A percentile compares a stretch with the other conserved stretches of the same genome.
Evolutionary conservation across 2,113 vertebrate species (phyloP).

Genomic region (Amia ocellicauda): DNA sequence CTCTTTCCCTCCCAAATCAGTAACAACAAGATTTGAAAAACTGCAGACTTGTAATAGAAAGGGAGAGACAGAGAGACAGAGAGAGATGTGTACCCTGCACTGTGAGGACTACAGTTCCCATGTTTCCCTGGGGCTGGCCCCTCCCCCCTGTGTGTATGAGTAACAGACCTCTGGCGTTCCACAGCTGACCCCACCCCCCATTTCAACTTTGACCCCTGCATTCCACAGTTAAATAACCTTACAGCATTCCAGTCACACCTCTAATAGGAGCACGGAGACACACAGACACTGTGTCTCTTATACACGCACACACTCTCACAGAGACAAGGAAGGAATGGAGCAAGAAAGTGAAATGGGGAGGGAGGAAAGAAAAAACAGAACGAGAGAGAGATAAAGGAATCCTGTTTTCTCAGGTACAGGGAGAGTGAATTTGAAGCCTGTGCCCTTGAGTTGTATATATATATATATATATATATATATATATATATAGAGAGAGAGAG

Average conservation of each 20-base stretch:
- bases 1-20: too few relatives aligned
- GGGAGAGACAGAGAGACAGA: background rate
- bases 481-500: too few relatives aligned
- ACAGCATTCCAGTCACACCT: background rate
- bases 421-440: too few relatives aligned
- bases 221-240: slow-evolving; percentile 8
- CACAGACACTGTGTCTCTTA: too few relatives aligned
- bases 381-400: too few relatives aligned
- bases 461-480: too few relatives aligned
- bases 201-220: background rate
- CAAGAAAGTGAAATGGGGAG: background rate
- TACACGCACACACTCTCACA: too few relatives aligned
- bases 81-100: too few relatives aligned
- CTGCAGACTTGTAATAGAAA: background rate
- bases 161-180: background rate
- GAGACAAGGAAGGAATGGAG: background rate
- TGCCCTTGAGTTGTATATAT: too few relatives aligned
- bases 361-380: background rate
- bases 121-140: background rate
- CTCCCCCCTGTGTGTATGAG: background rate
- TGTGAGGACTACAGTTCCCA: background rate
- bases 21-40: background rate
- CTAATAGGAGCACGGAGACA: too few relatives aligned
- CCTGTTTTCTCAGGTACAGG: too few relatives aligned
- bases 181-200: background rate